Base-by-base conservation (phyloP, 2,797 vertebrate species). In the Sparus aurata region DNA sequence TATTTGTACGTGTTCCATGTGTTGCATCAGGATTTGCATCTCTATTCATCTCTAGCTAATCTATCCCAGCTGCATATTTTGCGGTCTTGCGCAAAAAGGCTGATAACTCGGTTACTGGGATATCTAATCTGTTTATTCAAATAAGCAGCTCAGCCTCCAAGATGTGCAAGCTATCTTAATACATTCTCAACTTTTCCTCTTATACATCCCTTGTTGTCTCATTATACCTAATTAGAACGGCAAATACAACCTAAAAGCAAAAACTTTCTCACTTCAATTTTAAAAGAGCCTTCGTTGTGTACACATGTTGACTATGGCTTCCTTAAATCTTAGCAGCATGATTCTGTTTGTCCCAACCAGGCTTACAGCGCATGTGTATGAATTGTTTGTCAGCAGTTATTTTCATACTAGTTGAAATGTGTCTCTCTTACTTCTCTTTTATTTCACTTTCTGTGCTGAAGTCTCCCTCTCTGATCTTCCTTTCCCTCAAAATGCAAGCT, bases 401-500 rank as follows among this genome's bases (percentile, higher is more conserved):
- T 73, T 69, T 43, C 3, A 3, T 6, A 15, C 17, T 11, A 41
- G 27, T 43, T 22, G 54, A 52, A 58, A 80, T 43, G 4, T 60
- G 27, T 79, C 41, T 59, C 17, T 61, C 50, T 62, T 50, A 20
- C 34, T 57, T 38, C 60, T 23, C 17, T 52, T 38, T 53, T 72
- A 63, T 84, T 75, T 85, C 34, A 22, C 52, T 63, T 52, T 58
- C 49, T 52, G 38, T 73, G 23, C 58, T 55, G 0, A 30, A 52
- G 20, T 72, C 65, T 75, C 68, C 69, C 69, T 76, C 27, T 62
- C 38, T 49, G 55, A 53, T 84, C 38, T 68, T 64, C 17, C n/a
- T 79, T 72, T 63, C 50, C 75, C 87, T 93, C 93, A 94, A 95
- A 95, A 95, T 95, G 81, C 96, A 95, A 96, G 94, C 92, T 94